Evolutionary conservation across 2,888 invertebrate genomes (phyloP).

Genomic region (Dryobota labecula): DNA sequence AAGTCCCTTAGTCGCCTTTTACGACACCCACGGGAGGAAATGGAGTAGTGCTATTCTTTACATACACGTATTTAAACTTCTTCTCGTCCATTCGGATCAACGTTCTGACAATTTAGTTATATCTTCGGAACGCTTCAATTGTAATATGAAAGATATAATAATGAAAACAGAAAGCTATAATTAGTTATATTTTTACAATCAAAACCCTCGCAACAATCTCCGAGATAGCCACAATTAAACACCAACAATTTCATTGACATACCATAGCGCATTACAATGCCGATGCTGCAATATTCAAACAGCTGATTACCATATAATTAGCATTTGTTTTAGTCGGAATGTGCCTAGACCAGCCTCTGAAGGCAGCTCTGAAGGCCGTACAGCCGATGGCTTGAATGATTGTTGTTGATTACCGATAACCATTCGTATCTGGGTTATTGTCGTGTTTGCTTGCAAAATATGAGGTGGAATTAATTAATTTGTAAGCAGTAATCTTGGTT

Average conservation of each 20-base stretch:
- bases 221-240: constrained; percentile 24
- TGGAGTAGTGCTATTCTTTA: too few species aligned
- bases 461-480: constrained; percentile 52
- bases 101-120: too few species aligned
- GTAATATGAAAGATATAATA: not conserved
- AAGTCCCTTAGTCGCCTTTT: too few species aligned
- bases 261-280: constrained; percentile 55
- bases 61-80: not conserved
- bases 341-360: constrained; percentile 61
- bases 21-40: too few species aligned
- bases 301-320: constrained; percentile 72
- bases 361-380: constrained; percentile 67
- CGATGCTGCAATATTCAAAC: constrained; percentile 59
- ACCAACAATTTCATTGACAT: constrained; percentile 57
- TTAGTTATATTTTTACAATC: not conserved
- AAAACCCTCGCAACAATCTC: constrained; percentile 9
- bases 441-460: constrained; percentile 52
- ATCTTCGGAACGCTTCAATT: not conserved
- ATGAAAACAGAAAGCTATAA: not conserved
- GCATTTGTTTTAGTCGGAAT: constrained; percentile 70
- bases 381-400: constrained; percentile 63
- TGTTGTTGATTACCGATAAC: constrained; percentile 63
- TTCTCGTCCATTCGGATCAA: not conserved
- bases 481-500: constrained; percentile 28
- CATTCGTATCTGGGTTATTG: constrained; percentile 51